A percentile compares a stretch with the other conserved stretches of the same genome.
Evolutionary conservation across 2,888 invertebrate genomes (phyloP).

Genomic region (Polyommatus icarus): DNA sequence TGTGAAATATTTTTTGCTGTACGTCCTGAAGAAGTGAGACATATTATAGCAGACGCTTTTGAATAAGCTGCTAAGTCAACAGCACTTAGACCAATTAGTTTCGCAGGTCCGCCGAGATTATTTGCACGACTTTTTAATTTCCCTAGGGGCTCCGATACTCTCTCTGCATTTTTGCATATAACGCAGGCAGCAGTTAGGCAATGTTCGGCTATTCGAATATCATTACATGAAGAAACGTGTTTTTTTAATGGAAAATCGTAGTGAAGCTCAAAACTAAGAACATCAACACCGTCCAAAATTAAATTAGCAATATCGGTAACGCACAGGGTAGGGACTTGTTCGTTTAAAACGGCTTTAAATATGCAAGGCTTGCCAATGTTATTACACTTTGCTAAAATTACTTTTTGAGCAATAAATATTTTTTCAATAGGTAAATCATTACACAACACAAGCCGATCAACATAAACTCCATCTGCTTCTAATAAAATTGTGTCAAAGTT

Average conservation of each 20-base stretch:
- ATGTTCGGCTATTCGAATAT: conserved; percentile 80
- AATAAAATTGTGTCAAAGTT: conserved; percentile 87
- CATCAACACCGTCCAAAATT: conserved; percentile 93
- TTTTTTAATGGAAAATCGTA: conserved; percentile 69
- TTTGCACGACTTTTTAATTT: conserved; percentile 83
- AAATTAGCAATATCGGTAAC: conserved; percentile 94
- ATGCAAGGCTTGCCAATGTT: conserved; percentile 92
- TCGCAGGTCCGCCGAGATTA: conserved; percentile 76
- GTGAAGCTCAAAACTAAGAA: conserved; percentile 87
- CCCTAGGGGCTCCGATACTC: conserved; percentile 90
- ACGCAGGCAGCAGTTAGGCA: conserved; percentile 85
- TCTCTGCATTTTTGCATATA: conserved; percentile 92
- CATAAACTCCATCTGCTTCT: conserved; percentile 91
- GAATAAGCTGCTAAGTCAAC: conserved; percentile 67
- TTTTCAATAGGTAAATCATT: conserved; percentile 93
- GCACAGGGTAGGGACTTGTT: conserved; percentile 88
- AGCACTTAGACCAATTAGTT: conserved; percentile 76
- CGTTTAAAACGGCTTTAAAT: conserved; percentile 93
- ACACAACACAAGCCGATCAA: conserved; percentile 91
- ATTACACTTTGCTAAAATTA: conserved; percentile 92
- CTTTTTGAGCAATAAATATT: conserved; percentile 92
- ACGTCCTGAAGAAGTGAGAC: conserved; percentile 86
- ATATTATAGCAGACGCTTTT: conserved; percentile 81
- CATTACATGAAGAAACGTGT: conserved; percentile 56
- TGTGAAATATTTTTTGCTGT: conserved; percentile 86